Base-by-base conservation (phyloP, 2,113 vertebrate genomes). In the Morone chrysops region DNA sequence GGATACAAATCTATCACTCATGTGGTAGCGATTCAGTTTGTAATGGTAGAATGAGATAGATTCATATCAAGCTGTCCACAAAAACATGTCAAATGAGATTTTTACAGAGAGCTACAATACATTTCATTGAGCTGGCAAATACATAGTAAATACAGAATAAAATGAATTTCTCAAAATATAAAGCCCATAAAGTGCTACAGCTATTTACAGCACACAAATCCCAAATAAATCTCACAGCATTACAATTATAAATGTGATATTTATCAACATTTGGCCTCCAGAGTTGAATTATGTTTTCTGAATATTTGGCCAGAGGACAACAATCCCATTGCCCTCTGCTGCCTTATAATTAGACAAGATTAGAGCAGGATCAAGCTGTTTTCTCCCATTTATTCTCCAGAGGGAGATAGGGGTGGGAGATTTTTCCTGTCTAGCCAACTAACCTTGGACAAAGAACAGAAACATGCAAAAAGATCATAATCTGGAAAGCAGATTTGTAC, bases 331-430 rank as follows among this genome's bases (percentile, higher is more conserved):
- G 81, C 68, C 85, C 76, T 87, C 81, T 80, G 36, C 74, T 83
- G 90, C 76, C 51, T 84, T 70, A 73, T 86, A 88, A 89, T 90
- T 84, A 85, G 75, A 84, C 1, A 0, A 70, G 62, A 92, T 89
- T 86, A 87, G 75, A 87, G 41, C 56, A 72, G 72, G 40, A 89
- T 87, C 86, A 90, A 77, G 79, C 76, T 80, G 87, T 83, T 91
- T 86, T 76, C 73, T 70, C 51, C 47, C 54, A 80, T 91, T 89
- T 90, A 60, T 82, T 73, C 61, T 86, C 62, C 68, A 56, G 71
- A 47, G 72, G 31, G 74, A 80, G 59, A 56, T 40, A 22, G 14
- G 54, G 36, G 67, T 66, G 80, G 86, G 72, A 70, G 70, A 36
- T 80, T 75, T 71, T 60, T 41, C 11, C 69, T 36, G 36, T 76